Base-by-base conservation (phyloP, 2,797 vertebrate genomes). In the Hippocampus kuda region DNA sequence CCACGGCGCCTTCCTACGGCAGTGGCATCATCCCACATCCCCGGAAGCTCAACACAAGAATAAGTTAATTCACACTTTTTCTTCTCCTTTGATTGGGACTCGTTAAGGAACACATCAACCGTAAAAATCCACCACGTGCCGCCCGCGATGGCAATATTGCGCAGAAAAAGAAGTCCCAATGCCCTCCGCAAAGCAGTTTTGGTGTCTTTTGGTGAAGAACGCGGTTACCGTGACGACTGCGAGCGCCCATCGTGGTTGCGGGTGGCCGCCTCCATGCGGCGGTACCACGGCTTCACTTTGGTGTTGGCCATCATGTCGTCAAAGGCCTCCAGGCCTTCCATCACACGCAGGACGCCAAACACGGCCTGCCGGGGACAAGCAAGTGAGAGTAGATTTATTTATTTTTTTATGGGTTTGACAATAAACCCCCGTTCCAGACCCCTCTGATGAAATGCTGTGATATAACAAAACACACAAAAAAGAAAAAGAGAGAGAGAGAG, bases 241-340 rank as follows among this genome's bases (percentile, higher is more conserved):
- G 59, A 61, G 59, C 24, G 24, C 20, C 42, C 63, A 2, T 65
- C 18, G 24, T 81, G 77, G 70, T 90, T 86, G 0, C 83, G 74
- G 11, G 93, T 85, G 8, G 90, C 91, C 16, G 77, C 84, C 82
- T 95, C 91, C 93, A 98, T 90, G 61, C 91, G 90, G 42, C 77
- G 77, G 87, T 99, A 99, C 97, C 97, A 99, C 69, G 84, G 77
- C 68, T 92, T 91, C 76, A 98, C 91, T 74, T 84, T 94, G 56
- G 94, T 94, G 84, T 98, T 93, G 12, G 46, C 75, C 94, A 98
- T 96, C 93, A 99, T 92, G 87, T 99, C 96, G 0, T 95, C 89
- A 9, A 96, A 98, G 4, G 97, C 92, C 85, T 97, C 85, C 75
- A 98, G 90, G 1, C 94, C 96, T 70, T 98, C 96, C 95, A 96